These are phyloP conservation scores for Petrolisthes manimaculis DNA, from an alignment of 2,888 invertebrate genomes.

Conservation along the genomic window DNA sequence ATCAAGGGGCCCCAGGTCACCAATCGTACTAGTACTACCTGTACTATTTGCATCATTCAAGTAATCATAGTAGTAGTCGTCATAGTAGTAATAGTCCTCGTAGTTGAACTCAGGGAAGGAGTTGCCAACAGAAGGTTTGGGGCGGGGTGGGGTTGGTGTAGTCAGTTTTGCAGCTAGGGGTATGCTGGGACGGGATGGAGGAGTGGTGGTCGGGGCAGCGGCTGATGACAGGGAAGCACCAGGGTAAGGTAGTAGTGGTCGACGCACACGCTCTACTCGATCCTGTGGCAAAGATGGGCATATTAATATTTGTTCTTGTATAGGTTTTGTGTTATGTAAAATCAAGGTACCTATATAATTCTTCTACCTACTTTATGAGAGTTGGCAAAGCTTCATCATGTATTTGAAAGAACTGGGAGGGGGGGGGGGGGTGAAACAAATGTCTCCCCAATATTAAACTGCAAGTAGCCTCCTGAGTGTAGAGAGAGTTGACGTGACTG, in stretches of 20 bases:
- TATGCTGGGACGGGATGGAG: not conserved
- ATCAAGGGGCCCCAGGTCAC: conserved; percentile 49
- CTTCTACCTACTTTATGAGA: not conserved
- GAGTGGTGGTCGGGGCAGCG: not conserved
- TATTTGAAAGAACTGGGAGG: not conserved
- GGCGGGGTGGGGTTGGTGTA: conserved; percentile 10
- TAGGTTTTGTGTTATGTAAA: not conserved
- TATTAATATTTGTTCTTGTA: not conserved
- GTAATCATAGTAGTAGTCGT: conserved; percentile 43
- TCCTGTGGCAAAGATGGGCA: conserved; percentile 25
- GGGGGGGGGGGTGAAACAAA: not conserved
- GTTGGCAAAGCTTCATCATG: not conserved
- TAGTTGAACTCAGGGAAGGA: conserved; percentile 34
- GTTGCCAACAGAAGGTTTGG: conserved; percentile 30
- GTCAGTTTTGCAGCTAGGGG: conserved; percentile 3
- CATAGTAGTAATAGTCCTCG: conserved; percentile 47
- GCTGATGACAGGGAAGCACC: conserved; percentile 42
- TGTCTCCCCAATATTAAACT: too few species aligned
- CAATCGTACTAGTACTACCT: not conserved
- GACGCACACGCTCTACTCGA: conserved; percentile 45
- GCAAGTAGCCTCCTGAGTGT: not conserved
- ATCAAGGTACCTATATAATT: not conserved
- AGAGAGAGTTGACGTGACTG: not conserved
- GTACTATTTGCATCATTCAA: conserved; percentile 33
- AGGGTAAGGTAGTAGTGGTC: conserved; percentile 38